phyloP scores from a whole-genome alignment of 2,113 vertebrate genomes.

The Meleagris gallopavo region DNA sequence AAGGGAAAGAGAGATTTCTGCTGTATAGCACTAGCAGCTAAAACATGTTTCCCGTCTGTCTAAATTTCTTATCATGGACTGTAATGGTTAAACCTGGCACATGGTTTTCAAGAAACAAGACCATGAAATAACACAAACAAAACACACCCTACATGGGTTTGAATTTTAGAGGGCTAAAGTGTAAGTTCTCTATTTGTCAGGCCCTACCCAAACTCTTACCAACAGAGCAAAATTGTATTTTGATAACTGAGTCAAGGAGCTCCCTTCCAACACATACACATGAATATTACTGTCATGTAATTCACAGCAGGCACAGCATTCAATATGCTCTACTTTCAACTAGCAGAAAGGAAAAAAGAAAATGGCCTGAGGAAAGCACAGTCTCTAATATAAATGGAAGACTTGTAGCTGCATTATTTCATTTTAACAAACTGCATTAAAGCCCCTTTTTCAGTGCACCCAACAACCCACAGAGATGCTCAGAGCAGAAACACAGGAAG shows the following conservation, averaged over 20 bases:
- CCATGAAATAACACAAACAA: background rate
- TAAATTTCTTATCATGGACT: background rate
- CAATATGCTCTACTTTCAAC: background rate
- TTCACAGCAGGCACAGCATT: background rate
- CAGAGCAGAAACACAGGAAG: background rate
- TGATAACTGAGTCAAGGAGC: constrained; percentile 30
- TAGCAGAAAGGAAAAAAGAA: background rate
- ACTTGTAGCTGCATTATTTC: background rate
- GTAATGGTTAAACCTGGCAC: background rate
- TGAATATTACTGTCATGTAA: background rate
- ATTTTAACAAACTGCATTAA: background rate
- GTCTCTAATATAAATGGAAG: background rate
- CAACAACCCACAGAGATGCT: background rate
- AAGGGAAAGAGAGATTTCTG: background rate
- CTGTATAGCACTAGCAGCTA: background rate
- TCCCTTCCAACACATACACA: constrained; percentile 34
- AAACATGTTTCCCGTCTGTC: background rate
- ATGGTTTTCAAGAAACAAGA: background rate
- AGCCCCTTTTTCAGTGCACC: background rate
- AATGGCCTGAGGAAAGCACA: background rate
- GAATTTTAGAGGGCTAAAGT: background rate
- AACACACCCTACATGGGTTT: background rate
- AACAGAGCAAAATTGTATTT: constrained; percentile 17
- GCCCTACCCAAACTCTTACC: background rate
- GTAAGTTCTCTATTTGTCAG: background rate